A percentile compares a stretch with the other conserved stretches of the same genome.
Evolutionary conservation across 1,140 invertebrate genomes (phyloP).

Genomic region (Steinernema feltiae): DNA sequence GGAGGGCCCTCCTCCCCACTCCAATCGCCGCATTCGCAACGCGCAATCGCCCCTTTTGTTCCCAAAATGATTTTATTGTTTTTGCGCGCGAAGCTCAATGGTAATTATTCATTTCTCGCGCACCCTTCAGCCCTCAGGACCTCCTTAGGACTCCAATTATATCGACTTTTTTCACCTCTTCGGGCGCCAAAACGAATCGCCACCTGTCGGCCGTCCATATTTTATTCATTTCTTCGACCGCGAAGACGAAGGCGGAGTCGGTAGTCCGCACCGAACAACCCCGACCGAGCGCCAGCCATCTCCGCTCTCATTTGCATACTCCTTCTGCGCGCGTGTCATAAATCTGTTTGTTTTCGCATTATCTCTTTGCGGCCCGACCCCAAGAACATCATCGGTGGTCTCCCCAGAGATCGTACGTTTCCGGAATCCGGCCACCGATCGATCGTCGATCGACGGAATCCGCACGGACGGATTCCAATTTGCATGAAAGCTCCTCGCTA

Average conservation of each 20-base stretch:
- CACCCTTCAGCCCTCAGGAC: not conserved
- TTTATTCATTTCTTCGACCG: too few relatives aligned
- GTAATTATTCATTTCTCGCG: not conserved
- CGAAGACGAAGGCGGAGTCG: too few relatives aligned
- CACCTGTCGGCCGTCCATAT: not conserved
- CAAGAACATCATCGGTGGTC: not conserved
- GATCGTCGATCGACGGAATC: not conserved
- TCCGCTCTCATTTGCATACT: not conserved
- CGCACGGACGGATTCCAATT: not conserved
- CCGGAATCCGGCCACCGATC: not conserved
- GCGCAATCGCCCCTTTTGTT: not conserved
- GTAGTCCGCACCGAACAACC: too few relatives aligned
- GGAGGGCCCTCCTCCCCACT: not conserved
- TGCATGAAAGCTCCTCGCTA: not conserved
- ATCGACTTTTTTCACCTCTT: not conserved
- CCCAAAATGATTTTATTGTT: not conserved
- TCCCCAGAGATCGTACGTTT: not conserved
- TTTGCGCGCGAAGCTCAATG: not conserved
- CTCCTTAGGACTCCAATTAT: not conserved
- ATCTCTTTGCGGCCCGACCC: not conserved
- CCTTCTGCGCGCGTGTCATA: not conserved
- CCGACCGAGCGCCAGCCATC: too few relatives aligned
- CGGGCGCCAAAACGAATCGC: not conserved
- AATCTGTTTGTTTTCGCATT: not conserved
- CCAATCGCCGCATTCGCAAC: not conserved